These are phyloP conservation scores for Rhyacophila brunnea DNA, from an alignment of 1,140 invertebrate genomes.

Conservation along the genomic window DNA sequence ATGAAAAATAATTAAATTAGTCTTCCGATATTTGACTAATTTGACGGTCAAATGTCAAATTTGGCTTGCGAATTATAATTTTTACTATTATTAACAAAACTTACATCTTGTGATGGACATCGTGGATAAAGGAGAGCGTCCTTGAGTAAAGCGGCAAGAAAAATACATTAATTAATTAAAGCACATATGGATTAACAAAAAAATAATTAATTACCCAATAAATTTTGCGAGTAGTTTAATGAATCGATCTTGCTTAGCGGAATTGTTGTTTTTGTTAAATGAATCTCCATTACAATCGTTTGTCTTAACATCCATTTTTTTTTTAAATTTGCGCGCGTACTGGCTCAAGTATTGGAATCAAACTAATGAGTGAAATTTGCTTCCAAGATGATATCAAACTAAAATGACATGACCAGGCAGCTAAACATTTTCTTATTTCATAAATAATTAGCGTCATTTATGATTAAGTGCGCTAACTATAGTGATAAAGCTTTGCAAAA, in stretches of 20 bases:
- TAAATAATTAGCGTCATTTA: too few relatives aligned
- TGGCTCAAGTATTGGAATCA: too few relatives aligned
- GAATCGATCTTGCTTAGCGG: slow-evolving; percentile 31
- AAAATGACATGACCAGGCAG: too few relatives aligned
- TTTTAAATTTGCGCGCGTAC: too few relatives aligned
- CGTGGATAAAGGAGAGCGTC: slow-evolving; percentile 54
- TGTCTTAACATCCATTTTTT: too few relatives aligned
- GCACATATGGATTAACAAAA: slow-evolving; percentile 12
- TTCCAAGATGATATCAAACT: too few relatives aligned
- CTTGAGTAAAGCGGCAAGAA: slow-evolving; percentile 41
- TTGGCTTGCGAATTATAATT: neutral
- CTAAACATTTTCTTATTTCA: too few relatives aligned
- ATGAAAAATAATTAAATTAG: slow-evolving; percentile 13
- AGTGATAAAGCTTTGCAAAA: too few relatives aligned
- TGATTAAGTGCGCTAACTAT: too few relatives aligned
- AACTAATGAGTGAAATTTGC: too few relatives aligned
- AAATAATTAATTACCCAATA: slow-evolving; percentile 38
- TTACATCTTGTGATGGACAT: slow-evolving; percentile 48
- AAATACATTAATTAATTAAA: slow-evolving; percentile 19
- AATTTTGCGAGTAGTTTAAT: slow-evolving; percentile 37
- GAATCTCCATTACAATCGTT: too few relatives aligned
- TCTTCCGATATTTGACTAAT: slow-evolving; percentile 2
- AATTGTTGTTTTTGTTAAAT: slow-evolving; percentile 9
- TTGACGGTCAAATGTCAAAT: neutral
- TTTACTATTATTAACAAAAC: slow-evolving; percentile 1